Evolutionary conservation across 2,113 vertebrate species (phyloP).

Genomic region (Hydrochoerus hydrochaeris): DNA sequence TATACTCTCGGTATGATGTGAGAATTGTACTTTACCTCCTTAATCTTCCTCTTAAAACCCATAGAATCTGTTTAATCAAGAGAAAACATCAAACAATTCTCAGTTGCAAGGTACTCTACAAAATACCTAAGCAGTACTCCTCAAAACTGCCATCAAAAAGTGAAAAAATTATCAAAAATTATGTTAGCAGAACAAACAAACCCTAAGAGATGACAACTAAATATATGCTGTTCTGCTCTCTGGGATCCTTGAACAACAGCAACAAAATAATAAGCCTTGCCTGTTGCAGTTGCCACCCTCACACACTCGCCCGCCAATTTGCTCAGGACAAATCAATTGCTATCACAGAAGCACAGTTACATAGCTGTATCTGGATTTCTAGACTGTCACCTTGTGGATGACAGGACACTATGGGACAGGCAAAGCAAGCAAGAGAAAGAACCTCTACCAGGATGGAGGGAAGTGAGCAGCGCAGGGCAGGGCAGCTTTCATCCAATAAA

Average conservation of each 20-base stretch:
- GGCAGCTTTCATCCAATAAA: not conserved
- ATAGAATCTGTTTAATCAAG: not conserved
- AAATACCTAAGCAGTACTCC: not conserved
- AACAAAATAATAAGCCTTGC: not conserved
- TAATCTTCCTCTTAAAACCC: not conserved
- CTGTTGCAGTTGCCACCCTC: not conserved
- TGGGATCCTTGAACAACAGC: not conserved
- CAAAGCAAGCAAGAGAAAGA: not conserved
- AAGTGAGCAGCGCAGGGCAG: not conserved
- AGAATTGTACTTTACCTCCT: not conserved
- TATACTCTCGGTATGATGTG: not conserved
- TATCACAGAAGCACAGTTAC: not conserved
- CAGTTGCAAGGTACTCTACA: not conserved
- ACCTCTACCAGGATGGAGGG: not conserved
- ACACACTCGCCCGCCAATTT: not conserved
- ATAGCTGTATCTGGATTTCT: not conserved
- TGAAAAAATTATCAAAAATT: not conserved
- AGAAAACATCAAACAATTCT: constrained; percentile 20
- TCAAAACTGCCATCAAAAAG: constrained; percentile 28
- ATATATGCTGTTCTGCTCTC: not conserved
- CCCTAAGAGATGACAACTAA: not conserved
- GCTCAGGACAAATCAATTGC: not conserved
- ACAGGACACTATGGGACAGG: not conserved
- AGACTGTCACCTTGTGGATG: not conserved
- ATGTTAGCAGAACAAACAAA: not conserved